Conservation (phyloP, 2,113 vertebrate genomes). For the Heterotilapia buettikoferi region DNA sequence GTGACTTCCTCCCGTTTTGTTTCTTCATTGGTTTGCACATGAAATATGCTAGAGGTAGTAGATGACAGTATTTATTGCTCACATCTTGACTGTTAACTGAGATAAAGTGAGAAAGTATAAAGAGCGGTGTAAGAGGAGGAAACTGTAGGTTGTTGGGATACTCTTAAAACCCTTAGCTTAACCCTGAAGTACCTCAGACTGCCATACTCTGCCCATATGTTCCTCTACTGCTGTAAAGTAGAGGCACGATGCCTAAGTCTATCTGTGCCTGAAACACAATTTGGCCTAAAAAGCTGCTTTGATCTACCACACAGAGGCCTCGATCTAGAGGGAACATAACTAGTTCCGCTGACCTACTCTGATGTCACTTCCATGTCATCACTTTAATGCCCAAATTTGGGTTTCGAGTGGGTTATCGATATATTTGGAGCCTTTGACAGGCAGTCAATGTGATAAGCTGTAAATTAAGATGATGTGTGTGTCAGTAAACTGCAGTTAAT, state of each 20-base stretch:
- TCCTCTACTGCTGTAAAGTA: slow-evolving; percentile 26
- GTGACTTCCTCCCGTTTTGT: slow-evolving; percentile 8
- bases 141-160: neutral
- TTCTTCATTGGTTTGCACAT: slow-evolving; percentile 31
- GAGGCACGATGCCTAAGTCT: slow-evolving; percentile 54
- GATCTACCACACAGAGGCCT: slow-evolving; percentile 45
- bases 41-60: slow-evolving; percentile 12
- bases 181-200: slow-evolving; percentile 58
- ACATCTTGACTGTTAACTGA: slow-evolving; percentile 28
- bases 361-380: slow-evolving; percentile 41
- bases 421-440: neutral
- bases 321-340: slow-evolving; percentile 11
- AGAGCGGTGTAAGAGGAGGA: neutral
- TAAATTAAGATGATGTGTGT: neutral
- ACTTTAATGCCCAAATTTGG: slow-evolving; percentile 1
- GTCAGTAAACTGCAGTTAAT: slow-evolving; percentile 2
- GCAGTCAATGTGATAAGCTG: neutral
- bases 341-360: slow-evolving; percentile 36
- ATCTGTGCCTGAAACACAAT: slow-evolving; percentile 63
- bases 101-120: neutral
- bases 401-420: neutral
- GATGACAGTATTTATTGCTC: slow-evolving; percentile 46
- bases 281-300: slow-evolving; percentile 48
- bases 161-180: slow-evolving; percentile 4
- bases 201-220: slow-evolving; percentile 35